Percentiles rank a stretch among this genome's conserved stretches.
phyloP scores from a whole-genome alignment of 2,888 invertebrate species.

The Trichopria drosophilae region DNA sequence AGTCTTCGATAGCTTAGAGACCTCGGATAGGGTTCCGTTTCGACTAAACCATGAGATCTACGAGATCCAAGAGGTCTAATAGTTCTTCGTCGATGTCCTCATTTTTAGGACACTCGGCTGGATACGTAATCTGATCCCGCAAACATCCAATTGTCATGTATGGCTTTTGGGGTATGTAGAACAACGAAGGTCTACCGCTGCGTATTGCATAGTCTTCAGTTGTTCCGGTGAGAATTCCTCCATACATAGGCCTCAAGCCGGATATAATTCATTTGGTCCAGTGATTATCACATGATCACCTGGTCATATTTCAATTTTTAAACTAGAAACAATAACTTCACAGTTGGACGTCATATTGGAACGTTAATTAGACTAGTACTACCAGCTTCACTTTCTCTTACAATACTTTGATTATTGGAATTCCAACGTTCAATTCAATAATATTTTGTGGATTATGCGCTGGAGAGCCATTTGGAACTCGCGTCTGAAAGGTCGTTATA shows the following conservation, averaged over 20 bases:
- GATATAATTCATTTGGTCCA: conserved; percentile 92
- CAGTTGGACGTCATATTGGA: conserved; percentile 96
- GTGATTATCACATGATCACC: conserved; percentile 93
- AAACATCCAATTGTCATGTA: conserved; percentile 96
- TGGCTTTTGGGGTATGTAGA: conserved; percentile 92
- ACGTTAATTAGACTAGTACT: conserved; percentile 80
- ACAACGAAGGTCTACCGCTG: conserved; percentile 73
- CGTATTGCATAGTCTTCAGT: conserved; percentile 63
- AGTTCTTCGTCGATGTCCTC: conserved; percentile 72
- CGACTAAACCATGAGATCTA: conserved; percentile 53
- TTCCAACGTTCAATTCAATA: conserved; percentile 72
- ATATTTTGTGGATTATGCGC: conserved; percentile 59
- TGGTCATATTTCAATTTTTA: conserved; percentile 73
- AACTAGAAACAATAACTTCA: conserved; percentile 87
- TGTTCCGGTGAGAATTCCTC: conserved; percentile 70
- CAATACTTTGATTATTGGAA: conserved; percentile 70
- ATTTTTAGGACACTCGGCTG: conserved; percentile 70
- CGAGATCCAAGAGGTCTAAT: conserved; percentile 67
- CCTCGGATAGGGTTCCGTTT: conserved; percentile 73
- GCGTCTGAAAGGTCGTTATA: conserved; percentile 59
- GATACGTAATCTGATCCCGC: conserved; percentile 96
- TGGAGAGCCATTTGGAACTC: conserved; percentile 49
- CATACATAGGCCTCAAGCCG: conserved; percentile 92
- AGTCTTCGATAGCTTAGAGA: conserved; percentile 83
- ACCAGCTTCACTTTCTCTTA: conserved; percentile 63